Evolutionary conservation across 2,113 vertebrate species (phyloP), one percentile per base, ranked within the genome.

Genomic region (Cavia aperea): DNA sequence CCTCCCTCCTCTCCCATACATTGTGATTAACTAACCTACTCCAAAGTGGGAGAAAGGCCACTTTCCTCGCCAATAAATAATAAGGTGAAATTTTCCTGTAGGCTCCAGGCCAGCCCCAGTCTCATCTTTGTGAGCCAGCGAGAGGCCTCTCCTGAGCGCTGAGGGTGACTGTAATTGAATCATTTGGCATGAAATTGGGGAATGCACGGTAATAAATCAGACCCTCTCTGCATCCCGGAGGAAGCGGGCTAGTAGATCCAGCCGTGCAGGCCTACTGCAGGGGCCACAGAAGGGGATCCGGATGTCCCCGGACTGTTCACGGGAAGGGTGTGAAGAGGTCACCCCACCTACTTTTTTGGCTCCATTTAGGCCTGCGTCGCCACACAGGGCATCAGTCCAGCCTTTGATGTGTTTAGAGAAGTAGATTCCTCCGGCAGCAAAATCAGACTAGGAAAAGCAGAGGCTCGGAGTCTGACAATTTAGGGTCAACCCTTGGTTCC

Each of bases 181-280:
- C 94, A 96, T 94, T 96, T 95, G 93, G 95, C 95, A 96, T 96
- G 96, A 96, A 96, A 96, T 89, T 93, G 92, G 66, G 85, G 93
- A 82, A 87, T 56, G 81, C 89, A 68, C 94, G 88, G 14, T 89
- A 88, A 96, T 96, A 94, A 96, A 93, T 96, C 95, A 96, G 90
- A 93, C 81, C 91, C 24, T 51, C 84, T 94, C 66, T 86, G 93
- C 54, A 66, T 82, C 77, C 77, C 62, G 66, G 89, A 93, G 91
- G 63, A 91, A 77, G 62, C 7, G 1, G 77, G 49, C 36, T 81
- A 51, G 54, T 49, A 77, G 65, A 21, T 46, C 68, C 62, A 46
- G n/a, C 63, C 26, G 75, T 60, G 68, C 46, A 36, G 68, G 39
- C 43, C 78, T 21, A 73, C 39, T 8, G 0, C 43, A 82, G 39